Percentiles rank a stretch among this genome's conserved stretches.
These are phyloP conservation scores for Formica exsecta DNA, from an alignment of 1,140 invertebrate species.

Conservation along the genomic window DNA sequence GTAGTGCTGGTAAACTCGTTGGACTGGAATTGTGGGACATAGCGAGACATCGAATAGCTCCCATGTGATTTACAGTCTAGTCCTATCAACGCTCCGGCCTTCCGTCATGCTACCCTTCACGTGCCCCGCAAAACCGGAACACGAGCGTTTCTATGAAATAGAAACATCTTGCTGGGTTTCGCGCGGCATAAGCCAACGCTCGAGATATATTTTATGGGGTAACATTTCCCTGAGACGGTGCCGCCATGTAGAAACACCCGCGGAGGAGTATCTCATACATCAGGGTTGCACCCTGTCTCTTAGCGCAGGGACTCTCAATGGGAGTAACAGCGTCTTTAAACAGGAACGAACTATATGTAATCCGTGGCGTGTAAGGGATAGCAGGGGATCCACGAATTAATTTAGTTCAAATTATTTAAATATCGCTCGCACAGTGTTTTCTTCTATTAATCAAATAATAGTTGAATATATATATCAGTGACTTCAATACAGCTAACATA, in stretches of 20 bases:
- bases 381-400: neutral
- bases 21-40: constrained; percentile 53
- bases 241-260: constrained; percentile 75
- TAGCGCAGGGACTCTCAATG: constrained; percentile 57
- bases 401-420: neutral
- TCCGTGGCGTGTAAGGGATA: neutral
- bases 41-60: constrained; percentile 67
- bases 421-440: too few species aligned
- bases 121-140: constrained; percentile 57
- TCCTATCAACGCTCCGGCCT: constrained; percentile 79
- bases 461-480: neutral
- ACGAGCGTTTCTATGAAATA: constrained; percentile 80
- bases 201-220: constrained; percentile 85
- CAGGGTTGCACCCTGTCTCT: constrained; percentile 69
- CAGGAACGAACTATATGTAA: neutral
- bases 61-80: constrained; percentile 77
- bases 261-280: constrained; percentile 77
- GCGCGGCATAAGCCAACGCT: constrained; percentile 78
- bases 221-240: constrained; percentile 83
- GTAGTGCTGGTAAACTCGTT: constrained; percentile 42
- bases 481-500: neutral
- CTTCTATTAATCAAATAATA: neutral
- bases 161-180: constrained; percentile 81
- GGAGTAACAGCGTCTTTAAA: neutral
- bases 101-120: constrained; percentile 51